Evolutionary conservation across 2,888 invertebrate genomes (phyloP).

Genomic region (Epiblema foenella): DNA sequence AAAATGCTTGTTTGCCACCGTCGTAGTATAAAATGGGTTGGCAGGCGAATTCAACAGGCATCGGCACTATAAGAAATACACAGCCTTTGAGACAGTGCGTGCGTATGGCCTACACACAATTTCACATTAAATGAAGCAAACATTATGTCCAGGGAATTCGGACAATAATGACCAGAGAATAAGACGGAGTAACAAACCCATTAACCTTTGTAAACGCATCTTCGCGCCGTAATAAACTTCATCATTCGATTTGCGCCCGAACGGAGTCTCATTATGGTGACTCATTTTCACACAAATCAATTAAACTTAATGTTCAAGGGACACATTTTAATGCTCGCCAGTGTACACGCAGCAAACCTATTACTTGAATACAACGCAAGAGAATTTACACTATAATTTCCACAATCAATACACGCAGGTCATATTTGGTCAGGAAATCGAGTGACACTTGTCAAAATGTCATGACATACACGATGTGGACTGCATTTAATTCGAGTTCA

Average conservation of each 20-base stretch:
- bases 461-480: no score
- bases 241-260: constrained; percentile 20
- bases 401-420: no score
- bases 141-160: constrained; percentile 10
- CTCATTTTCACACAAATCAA: neutral
- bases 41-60: no score
- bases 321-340: neutral
- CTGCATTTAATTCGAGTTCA: no score
- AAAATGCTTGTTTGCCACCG: no score
- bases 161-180: constrained; percentile 48
- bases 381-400: no score
- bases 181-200: constrained; percentile 64
- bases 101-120: no score
- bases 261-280: neutral
- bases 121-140: constrained; percentile 10
- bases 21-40: no score
- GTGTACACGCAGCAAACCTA: neutral
- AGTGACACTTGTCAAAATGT: no score
- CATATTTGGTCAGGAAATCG: no score
- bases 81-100: no score
- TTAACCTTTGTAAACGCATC: constrained; percentile 55
- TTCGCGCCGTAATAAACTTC: constrained; percentile 37
- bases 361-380: neutral
- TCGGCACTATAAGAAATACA: no score
- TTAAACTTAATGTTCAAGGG: neutral